Conservation (phyloP, 2,113 vertebrate genomes). For the Thermophis baileyi region DNA sequence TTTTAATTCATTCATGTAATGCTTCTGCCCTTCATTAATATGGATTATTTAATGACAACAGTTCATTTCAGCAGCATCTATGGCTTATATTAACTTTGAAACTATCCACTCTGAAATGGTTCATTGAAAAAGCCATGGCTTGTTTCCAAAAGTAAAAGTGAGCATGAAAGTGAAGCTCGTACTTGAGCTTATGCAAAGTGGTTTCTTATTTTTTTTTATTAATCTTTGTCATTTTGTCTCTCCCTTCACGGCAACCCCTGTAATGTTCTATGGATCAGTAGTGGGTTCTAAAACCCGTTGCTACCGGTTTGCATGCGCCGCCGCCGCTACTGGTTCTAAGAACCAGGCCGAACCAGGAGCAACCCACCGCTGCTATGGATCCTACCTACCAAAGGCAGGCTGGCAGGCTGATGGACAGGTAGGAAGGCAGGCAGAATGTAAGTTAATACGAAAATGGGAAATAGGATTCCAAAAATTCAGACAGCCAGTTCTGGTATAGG, state of each 20-base stretch:
- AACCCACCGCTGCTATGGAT: no score
- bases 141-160: background rate
- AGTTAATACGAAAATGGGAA: background rate
- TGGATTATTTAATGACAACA: background rate
- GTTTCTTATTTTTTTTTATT: background rate
- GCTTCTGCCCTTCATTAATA: background rate
- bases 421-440: background rate
- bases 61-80: background rate
- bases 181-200: background rate
- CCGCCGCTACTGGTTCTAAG: no score
- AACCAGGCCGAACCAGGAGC: no score
- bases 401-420: no score
- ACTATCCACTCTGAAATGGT: background rate
- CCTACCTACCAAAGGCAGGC: background rate
- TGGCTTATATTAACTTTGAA: background rate
- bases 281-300: no score
- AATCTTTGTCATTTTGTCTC: background rate
- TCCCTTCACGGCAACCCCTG: background rate
- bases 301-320: no score
- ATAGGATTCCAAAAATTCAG: background rate
- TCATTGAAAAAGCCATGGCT: background rate
- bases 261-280: background rate
- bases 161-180: background rate
- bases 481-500: background rate
- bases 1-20: background rate